Percentiles rank a stretch among this genome's conserved stretches.
Evolutionary conservation across 1,140 invertebrate species (phyloP).

Genomic region (Drosophila leontia): DNA sequence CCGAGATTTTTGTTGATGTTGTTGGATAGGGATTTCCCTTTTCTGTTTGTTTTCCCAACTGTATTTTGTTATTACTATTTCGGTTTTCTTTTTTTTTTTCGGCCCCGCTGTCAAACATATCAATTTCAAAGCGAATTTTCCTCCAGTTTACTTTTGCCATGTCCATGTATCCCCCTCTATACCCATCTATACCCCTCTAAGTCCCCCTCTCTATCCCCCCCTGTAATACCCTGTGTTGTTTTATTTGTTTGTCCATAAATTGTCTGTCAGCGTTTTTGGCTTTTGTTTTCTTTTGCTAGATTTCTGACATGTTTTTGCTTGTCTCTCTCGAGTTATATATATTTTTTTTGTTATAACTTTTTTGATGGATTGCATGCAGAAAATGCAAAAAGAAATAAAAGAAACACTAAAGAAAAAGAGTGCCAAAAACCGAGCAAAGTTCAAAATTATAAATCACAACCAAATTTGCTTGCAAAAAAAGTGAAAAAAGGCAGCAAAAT

Average conservation of each 20-base stretch:
- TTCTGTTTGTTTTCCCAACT: conserved; percentile 38
- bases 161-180: neutral
- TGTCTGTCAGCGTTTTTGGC: conserved; percentile 60
- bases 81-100: conserved; percentile 26
- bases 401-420: neutral
- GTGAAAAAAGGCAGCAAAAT: conserved; percentile 32
- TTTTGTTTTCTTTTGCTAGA: conserved; percentile 60
- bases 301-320: conserved; percentile 69
- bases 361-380: conserved; percentile 73
- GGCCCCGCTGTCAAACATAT: conserved; percentile 73
- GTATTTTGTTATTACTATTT: conserved; percentile 50
- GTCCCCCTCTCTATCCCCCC: neutral
- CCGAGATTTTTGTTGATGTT: conserved; percentile 18
- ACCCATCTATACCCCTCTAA: neutral
- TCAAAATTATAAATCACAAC: conserved; percentile 74
- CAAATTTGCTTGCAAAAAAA: conserved; percentile 56
- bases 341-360: conserved; percentile 26
- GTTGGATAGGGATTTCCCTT: conserved; percentile 23
- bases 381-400: conserved; percentile 6
- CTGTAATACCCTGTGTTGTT: conserved; percentile 1
- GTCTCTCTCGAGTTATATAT: conserved; percentile 14
- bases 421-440: conserved; percentile 33
- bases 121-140: conserved; percentile 72
- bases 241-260: conserved; percentile 66
- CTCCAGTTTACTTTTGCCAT: conserved; percentile 18